Conservation (phyloP, 2,888 invertebrate species). For the Matsumyia berberina region DNA sequence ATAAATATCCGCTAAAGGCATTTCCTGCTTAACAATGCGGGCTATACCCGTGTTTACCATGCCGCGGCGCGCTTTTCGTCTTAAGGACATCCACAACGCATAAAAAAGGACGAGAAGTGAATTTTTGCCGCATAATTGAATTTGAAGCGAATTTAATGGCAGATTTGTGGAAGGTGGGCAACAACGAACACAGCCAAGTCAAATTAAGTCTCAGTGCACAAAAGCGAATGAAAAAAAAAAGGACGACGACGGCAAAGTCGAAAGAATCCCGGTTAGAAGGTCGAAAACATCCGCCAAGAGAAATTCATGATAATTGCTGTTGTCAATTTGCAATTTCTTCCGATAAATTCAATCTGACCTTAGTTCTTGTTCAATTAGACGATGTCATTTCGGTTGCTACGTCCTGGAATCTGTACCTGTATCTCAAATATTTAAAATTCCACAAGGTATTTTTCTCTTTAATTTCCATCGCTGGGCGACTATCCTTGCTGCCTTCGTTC, state of each 20-base stretch:
- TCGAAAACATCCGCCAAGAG: slow-evolving; percentile 38
- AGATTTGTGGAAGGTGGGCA: slow-evolving; percentile 55
- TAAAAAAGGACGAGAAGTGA: slow-evolving; percentile 51
- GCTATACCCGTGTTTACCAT: slow-evolving; percentile 47
- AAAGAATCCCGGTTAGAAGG: slow-evolving; percentile 32
- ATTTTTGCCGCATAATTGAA: slow-evolving; percentile 74
- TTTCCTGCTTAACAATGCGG: slow-evolving; percentile 47
- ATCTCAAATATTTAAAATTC: slow-evolving; percentile 69
- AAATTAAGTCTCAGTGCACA: slow-evolving; percentile 52
- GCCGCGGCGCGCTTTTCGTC: slow-evolving; percentile 11
- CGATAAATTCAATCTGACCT: slow-evolving; percentile 76
- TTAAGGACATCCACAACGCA: slow-evolving; percentile 58
- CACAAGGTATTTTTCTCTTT: slow-evolving; percentile 47
- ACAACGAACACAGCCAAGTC: slow-evolving; percentile 26
- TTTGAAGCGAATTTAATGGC: slow-evolving; percentile 73
- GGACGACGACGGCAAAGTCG: not conserved
- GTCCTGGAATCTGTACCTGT: slow-evolving; percentile 4
- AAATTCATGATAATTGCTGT: slow-evolving; percentile 77
- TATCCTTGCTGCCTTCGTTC: slow-evolving; percentile 28
- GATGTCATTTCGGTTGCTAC: slow-evolving; percentile 61
- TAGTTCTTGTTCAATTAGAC: slow-evolving; percentile 75
- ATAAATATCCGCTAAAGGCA: slow-evolving; percentile 66
- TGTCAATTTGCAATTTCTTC: slow-evolving; percentile 76
- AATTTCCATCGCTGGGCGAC: slow-evolving; percentile 50
- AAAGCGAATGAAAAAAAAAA: slow-evolving; percentile 24